Conservation (phyloP, 2,797 vertebrate species). For the Pangasius mekongensis region DNA sequence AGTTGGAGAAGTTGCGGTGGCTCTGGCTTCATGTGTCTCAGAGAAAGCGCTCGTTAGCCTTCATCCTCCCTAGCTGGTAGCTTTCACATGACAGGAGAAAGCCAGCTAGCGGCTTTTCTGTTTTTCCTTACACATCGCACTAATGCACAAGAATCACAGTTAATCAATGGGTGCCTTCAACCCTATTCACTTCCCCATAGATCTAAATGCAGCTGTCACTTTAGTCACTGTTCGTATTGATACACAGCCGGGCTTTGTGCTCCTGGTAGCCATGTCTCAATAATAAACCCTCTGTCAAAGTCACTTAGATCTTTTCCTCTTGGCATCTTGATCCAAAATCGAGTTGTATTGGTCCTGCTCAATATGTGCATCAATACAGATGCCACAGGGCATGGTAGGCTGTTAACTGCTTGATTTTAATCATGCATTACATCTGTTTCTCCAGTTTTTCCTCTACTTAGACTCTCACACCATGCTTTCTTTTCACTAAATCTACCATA, state of each 20-base stretch:
- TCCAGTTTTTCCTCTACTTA: neutral
- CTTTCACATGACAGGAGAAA: neutral
- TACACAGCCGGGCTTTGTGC: neutral
- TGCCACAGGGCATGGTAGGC: neutral
- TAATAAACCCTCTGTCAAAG: neutral
- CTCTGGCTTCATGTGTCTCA: neutral
- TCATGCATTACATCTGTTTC: neutral
- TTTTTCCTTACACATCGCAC: neutral
- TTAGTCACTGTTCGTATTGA: neutral
- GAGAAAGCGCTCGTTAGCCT: neutral
- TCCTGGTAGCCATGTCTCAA: neutral
- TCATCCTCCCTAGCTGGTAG: neutral
- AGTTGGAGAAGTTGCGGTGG: neutral
- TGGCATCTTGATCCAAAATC: neutral
- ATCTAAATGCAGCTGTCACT: neutral
- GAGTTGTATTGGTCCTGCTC: neutral
- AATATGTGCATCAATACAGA: neutral
- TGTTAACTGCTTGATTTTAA: neutral
- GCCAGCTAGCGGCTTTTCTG: neutral
- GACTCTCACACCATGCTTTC: neutral
- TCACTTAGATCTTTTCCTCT: neutral
- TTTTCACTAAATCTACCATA: neutral
- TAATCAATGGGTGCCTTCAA: constrained; percentile 6
- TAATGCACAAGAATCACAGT: neutral
- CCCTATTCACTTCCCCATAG: neutral